Base-by-base conservation (phyloP, 2,113 vertebrate genomes). In the Sphyrna mokarran region DNA sequence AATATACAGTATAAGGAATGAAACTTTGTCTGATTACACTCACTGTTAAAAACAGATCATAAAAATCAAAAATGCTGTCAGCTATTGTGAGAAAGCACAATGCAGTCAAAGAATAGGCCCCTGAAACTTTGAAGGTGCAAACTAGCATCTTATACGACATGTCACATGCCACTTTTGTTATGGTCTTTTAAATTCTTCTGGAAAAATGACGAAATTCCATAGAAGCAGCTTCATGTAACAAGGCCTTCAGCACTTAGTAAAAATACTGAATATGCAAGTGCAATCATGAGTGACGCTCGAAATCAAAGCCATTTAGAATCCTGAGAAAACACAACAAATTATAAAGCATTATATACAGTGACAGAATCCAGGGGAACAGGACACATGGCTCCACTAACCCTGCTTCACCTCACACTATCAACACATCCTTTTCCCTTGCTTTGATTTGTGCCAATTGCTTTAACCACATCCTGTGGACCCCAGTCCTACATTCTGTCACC, bases 181-280 rank as follows among this genome's bases (percentile, higher is more conserved):
- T 96, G 93, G 5, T 61, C 69, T 54, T 87, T 90, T 1, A 54
- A 70, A 72, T 29, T 95, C 93, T 95, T 96, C 96, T 96, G 70
- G 95, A 68, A 69, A 48, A 23, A 72, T 96, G 96, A 95, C 96
- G 96, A 97, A 96, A 96, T n/a, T 96, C 96, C 96, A 68, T 95
- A 96, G 95, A 97, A 96, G 97, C 96, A 97, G 97, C 97, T 97
- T 98, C 97, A 96, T 97, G 97, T 97, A 97, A 96, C 96, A 97
- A 97, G 97, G 97, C 96, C 97, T 97, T 97, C 97, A 94, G 97
- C 97, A 97, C 97, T 98, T 97, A 97, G 97, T 96, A 96, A 97
- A 95, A 97, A 48, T 96, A 98, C 96, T 97, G 96, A 96, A 96
- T 96, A 97, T 97, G 96, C 96, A 97, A 98, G 98, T 98, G 97